Evolutionary conservation across 1,140 invertebrate genomes (phyloP).

Genomic region (Philopotamus ludificatus): DNA sequence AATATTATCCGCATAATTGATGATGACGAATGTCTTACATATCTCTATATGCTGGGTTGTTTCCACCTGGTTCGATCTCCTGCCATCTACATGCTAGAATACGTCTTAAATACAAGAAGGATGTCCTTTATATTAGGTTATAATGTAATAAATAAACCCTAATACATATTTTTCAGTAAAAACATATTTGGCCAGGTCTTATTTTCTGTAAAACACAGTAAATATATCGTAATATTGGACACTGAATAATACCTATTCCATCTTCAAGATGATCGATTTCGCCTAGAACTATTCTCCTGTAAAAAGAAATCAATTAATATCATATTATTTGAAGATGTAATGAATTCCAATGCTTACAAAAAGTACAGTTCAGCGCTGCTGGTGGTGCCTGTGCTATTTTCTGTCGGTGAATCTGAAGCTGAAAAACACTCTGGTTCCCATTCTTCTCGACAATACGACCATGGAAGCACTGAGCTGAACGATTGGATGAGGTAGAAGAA

Average conservation of each 20-base stretch:
- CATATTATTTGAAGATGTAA: not conserved
- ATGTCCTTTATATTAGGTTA: too few relatives aligned
- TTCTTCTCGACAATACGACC: slow-evolving; percentile 61
- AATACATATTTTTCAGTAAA: too few relatives aligned
- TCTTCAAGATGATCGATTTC: slow-evolving; percentile 61
- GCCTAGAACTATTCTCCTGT: slow-evolving; percentile 60
- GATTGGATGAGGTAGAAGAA: slow-evolving; percentile 71
- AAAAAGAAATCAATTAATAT: slow-evolving; percentile 36
- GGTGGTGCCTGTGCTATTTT: slow-evolving; percentile 40
- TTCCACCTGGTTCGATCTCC: too few relatives aligned
- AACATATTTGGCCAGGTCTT: too few relatives aligned
- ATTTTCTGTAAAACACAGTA: too few relatives aligned
- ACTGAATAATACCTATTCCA: slow-evolving; percentile 64
- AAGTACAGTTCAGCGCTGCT: slow-evolving; percentile 54
- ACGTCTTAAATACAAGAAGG: too few relatives aligned
- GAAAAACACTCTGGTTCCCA: slow-evolving; percentile 57
- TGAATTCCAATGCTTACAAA: slow-evolving; percentile 43
- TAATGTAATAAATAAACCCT: slow-evolving; percentile 60
- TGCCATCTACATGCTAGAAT: too few relatives aligned
- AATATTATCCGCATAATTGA: too few relatives aligned
- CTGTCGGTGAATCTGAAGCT: slow-evolving; percentile 40
- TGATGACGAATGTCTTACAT: too few relatives aligned
- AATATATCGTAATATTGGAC: not conserved
- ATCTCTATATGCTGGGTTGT: too few relatives aligned
- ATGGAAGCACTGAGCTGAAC: slow-evolving; percentile 64